A percentile compares a stretch with the other conserved stretches of the same genome.
These are phyloP conservation scores for Spinus olivaceus DNA, from an alignment of 2,797 vertebrate genomes.

Conservation along the genomic window DNA sequence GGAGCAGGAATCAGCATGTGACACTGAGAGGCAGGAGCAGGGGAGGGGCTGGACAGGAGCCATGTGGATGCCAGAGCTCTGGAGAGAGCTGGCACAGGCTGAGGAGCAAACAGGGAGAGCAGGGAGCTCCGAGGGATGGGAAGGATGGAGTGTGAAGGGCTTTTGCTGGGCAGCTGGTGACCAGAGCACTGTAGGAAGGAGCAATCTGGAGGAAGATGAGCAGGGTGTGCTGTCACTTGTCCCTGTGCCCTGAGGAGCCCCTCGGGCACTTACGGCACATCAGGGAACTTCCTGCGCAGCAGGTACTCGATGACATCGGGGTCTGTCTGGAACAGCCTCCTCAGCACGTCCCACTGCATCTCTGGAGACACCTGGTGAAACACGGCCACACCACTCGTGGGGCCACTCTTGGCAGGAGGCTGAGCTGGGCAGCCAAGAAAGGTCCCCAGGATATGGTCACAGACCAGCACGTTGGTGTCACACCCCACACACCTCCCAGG, in stretches of 20 bases:
- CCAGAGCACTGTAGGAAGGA: accelerated
- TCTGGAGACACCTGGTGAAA: conserved; percentile 84
- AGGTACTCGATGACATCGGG: conserved; percentile 92
- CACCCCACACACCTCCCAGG: background rate
- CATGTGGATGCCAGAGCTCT: background rate
- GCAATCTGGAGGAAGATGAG: background rate
- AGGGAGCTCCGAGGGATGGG: background rate
- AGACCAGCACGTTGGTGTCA: accelerated
- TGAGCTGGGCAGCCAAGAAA: background rate
- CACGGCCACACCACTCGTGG: accelerated
- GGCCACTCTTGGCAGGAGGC: background rate
- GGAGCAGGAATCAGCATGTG: accelerated
- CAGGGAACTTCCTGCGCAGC: conserved; percentile 84
- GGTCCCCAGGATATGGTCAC: background rate
- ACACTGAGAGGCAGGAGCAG: background rate
- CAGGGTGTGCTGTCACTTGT: background rate
- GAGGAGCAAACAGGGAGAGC: background rate
- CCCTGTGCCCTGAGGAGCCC: background rate
- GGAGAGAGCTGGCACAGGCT: background rate
- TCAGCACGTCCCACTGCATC: conserved; percentile 85
- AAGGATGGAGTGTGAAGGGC: background rate
- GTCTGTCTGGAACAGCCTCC: conserved; percentile 89
- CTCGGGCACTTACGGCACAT: background rate
- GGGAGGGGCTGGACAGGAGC: background rate
- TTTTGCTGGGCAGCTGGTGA: background rate